Percentiles rank a stretch among this genome's conserved stretches.
phyloP scores from a whole-genome alignment of 1,140 invertebrate species.

The Heliothis virescens region DNA sequence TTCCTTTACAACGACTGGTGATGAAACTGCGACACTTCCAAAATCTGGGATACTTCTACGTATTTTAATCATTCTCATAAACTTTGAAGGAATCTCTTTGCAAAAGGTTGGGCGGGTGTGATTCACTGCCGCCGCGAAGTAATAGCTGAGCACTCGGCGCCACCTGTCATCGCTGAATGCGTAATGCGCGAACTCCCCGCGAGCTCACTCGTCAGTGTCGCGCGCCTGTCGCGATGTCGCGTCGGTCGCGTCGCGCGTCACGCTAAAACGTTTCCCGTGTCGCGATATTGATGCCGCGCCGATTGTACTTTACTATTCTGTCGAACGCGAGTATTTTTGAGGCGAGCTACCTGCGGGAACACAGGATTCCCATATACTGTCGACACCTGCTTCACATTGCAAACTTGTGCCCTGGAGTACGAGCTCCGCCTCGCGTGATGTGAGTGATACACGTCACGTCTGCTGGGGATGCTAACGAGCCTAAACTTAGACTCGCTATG shows the following conservation, averaged over 20 bases:
- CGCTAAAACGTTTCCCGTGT: conserved; percentile 39
- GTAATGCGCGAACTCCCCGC: conserved; percentile 12
- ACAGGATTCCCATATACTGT: conserved; percentile 11
- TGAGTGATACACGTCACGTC: too few relatives aligned
- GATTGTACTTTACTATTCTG: conserved; percentile 33
- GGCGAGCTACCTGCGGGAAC: not conserved
- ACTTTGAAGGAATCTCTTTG: too few relatives aligned
- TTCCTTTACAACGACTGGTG: too few relatives aligned
- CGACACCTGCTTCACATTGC: conserved; percentile 27
- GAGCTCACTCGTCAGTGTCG: conserved; percentile 19
- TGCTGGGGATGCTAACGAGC: too few relatives aligned
- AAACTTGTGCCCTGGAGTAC: conserved; percentile 2
- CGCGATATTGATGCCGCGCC: conserved; percentile 19
- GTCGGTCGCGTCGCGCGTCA: not conserved
- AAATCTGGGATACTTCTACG: too few relatives aligned
- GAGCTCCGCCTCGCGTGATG: not conserved
- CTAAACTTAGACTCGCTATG: too few relatives aligned
- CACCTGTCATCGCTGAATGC: not conserved
- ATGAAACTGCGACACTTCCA: too few relatives aligned
- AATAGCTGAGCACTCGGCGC: not conserved
- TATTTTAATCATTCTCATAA: too few relatives aligned
- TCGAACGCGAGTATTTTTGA: conserved; percentile 22
- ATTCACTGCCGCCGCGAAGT: not conserved
- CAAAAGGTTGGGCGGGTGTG: not conserved
- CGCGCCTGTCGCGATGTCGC: not conserved